Conservation (phyloP, 2,888 invertebrate genomes). For the Melolontha melolontha region DNA sequence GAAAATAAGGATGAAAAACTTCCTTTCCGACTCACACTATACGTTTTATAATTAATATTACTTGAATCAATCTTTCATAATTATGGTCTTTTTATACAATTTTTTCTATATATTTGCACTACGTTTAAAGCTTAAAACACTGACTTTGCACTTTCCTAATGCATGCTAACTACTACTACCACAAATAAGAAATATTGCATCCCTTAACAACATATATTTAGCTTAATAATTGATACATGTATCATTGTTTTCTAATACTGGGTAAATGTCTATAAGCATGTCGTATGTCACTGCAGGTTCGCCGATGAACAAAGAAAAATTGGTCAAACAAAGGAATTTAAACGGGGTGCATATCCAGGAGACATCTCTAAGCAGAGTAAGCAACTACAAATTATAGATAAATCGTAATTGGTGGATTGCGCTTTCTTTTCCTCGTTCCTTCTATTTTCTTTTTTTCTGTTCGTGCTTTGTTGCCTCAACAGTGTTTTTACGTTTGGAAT, state of each 20-base stretch:
- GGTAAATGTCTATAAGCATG: conserved; percentile 54
- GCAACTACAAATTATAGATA: conserved; percentile 55
- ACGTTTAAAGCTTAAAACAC: too few relatives aligned
- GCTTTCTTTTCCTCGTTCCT: conserved; percentile 27
- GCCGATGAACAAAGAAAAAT: conserved; percentile 85
- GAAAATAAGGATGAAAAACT: too few relatives aligned
- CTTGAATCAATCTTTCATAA: too few relatives aligned
- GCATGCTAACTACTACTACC: too few relatives aligned
- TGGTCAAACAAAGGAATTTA: conserved; percentile 81
- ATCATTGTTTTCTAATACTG: conserved; percentile 41
- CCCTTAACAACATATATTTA: too few relatives aligned
- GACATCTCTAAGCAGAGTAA: conserved; percentile 85
- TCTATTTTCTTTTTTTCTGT: conserved; percentile 9
- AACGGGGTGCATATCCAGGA: conserved; percentile 80
- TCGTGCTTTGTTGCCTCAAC: conserved; percentile 8
- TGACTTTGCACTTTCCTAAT: too few relatives aligned
- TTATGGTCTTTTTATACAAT: too few relatives aligned
- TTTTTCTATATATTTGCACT: too few relatives aligned
- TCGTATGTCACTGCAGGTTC: conserved; percentile 74
- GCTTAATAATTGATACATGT: too few relatives aligned
- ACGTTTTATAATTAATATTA: too few relatives aligned
- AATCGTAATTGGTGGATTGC: conserved; percentile 31
- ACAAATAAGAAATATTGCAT: too few relatives aligned
- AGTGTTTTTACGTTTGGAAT: conserved; percentile 6
- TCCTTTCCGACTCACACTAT: too few relatives aligned